phyloP scores from a whole-genome alignment of 2,888 invertebrate genomes.

The Sabatieria punctata region DNA sequence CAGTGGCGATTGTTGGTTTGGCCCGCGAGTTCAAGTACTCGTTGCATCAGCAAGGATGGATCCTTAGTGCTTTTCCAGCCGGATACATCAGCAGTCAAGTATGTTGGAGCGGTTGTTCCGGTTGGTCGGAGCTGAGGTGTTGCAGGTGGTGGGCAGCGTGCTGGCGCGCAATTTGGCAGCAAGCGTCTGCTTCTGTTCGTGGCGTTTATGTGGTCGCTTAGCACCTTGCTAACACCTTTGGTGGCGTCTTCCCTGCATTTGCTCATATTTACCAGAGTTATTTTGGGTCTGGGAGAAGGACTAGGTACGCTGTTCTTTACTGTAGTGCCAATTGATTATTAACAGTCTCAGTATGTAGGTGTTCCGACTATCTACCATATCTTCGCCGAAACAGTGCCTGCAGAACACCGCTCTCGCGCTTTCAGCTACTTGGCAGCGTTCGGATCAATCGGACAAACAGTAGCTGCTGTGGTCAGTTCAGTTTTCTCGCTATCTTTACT shows the following conservation, averaged over 20 bases:
- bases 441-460: constrained; percentile 56
- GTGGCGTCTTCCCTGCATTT: constrained; percentile 46
- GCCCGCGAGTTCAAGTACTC: constrained; percentile 52
- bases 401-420: constrained; percentile 52
- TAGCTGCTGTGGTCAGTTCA: constrained; percentile 48
- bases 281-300: constrained; percentile 55
- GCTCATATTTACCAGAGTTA: constrained; percentile 47
- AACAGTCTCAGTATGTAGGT: constrained; percentile 38
- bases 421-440: constrained; percentile 56
- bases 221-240: constrained; percentile 51
- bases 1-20: constrained; percentile 57
- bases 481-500: too few relatives aligned
- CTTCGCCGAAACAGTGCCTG: constrained; percentile 52
- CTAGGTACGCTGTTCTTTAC: constrained; percentile 42
- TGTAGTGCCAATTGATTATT: constrained; percentile 11
- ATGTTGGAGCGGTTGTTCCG: too few relatives aligned
- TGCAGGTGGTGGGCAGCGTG: too few relatives aligned
- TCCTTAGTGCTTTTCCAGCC: constrained; percentile 54
- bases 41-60: constrained; percentile 54
- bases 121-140: not conserved
- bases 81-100: constrained; percentile 60
- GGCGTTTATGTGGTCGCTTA: constrained; percentile 53
- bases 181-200: constrained; percentile 50
- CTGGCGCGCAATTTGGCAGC: constrained; percentile 49
- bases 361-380: constrained; percentile 57